These are phyloP conservation scores for Maccullochella peelii DNA, from an alignment of 2,113 vertebrate species.

Conservation along the genomic window DNA sequence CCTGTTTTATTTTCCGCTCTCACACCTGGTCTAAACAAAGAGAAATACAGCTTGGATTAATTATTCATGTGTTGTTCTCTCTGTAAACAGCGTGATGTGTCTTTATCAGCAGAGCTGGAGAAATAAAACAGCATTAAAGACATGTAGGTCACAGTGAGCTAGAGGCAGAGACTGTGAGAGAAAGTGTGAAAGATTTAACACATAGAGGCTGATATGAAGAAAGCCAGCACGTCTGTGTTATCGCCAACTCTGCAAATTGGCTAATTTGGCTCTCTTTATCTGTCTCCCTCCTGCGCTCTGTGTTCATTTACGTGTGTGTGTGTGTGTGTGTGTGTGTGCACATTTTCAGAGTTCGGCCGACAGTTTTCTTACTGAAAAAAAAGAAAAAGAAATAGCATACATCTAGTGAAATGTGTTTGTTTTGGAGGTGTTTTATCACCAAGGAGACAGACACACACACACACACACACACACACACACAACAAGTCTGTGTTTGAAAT, in stretches of 20 bases:
- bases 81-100: slow-evolving; percentile 40
- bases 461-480: neutral
- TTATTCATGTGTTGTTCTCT: slow-evolving; percentile 47
- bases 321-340: neutral
- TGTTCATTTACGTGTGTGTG: slow-evolving; percentile 43
- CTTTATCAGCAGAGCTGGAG: slow-evolving; percentile 20
- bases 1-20: slow-evolving; percentile 27
- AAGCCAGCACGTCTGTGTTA: slow-evolving; percentile 62
- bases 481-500: slow-evolving; percentile 24
- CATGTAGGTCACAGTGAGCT: slow-evolving; percentile 42
- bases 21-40: slow-evolving; percentile 40
- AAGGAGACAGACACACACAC: slow-evolving; percentile 34
- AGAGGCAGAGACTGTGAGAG: slow-evolving; percentile 42
- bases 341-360: slow-evolving; percentile 36
- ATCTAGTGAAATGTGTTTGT: slow-evolving; percentile 57
- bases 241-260: slow-evolving; percentile 65
- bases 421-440: slow-evolving; percentile 63
- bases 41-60: slow-evolving; percentile 38
- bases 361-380: slow-evolving; percentile 13
- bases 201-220: slow-evolving; percentile 55
- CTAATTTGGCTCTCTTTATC: slow-evolving; percentile 68
- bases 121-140: slow-evolving; percentile 30
- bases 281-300: slow-evolving; percentile 36
- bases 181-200: slow-evolving; percentile 68
- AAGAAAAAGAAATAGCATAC: slow-evolving; percentile 10